These are phyloP conservation scores for Hyposoter didymator DNA, from an alignment of 2,888 invertebrate species.

Conservation along the genomic window DNA sequence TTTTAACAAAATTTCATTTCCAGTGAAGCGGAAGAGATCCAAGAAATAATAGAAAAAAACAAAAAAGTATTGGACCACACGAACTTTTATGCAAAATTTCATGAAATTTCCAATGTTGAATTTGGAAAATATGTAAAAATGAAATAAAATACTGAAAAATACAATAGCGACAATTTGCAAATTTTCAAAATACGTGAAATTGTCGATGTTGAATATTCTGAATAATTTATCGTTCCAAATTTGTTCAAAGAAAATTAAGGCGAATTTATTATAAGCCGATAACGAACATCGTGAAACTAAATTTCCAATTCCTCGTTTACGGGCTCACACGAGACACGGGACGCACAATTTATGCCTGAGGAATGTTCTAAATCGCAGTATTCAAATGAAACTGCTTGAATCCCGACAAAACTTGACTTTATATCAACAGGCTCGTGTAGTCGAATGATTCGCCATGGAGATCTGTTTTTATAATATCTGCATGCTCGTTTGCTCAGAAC, in stretches of 20 bases:
- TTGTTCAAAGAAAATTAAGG: background rate
- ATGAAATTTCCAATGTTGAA: no score
- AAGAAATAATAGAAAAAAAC: no score
- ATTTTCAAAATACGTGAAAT: background rate
- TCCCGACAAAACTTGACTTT: background rate
- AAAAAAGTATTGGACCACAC: no score
- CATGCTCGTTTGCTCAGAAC: background rate
- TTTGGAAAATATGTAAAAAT: no score
- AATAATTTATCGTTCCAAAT: background rate
- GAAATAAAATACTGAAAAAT: background rate
- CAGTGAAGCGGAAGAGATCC: no score
- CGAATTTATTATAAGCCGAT: background rate
- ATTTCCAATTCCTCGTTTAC: background rate
- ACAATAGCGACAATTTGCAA: background rate
- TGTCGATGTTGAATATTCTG: background rate
- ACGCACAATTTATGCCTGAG: background rate
- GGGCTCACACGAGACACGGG: background rate
- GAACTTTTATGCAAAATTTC: no score
- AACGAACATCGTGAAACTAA: background rate
- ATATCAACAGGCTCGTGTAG: background rate
- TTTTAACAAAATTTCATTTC: no score
- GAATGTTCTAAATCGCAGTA: background rate
- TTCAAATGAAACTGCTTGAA: background rate
- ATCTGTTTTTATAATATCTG: background rate
- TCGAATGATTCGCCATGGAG: background rate